Base-by-base conservation (phyloP, 2,113 vertebrate species). In the Leptobrachium ailaonicum region DNA sequence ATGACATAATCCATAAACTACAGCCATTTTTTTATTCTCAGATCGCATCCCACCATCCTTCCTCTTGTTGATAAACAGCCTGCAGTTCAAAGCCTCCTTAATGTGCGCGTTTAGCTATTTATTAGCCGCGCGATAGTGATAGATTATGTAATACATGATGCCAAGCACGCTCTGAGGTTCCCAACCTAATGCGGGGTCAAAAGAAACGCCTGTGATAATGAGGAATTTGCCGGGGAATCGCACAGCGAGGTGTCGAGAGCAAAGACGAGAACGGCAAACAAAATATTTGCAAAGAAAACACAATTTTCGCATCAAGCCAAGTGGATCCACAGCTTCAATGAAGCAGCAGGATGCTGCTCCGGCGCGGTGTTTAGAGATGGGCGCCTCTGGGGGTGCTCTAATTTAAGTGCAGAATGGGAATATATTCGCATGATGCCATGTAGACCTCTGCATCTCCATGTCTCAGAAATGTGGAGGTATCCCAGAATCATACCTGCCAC, bases 321-420 rank as follows among this genome's bases (percentile, higher is more conserved):
- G 62, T 7, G n/a, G 60, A 62, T 41, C 12, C 20, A 40, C 10
- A 41, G 43, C 62, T 76, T 76, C 45, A 67, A 40, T 56, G n/a
- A 40, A 42, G 56, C 75, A 69, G 75, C 67, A 44, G 75, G 66
- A 69, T 6, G 13, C 40, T 40, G 66, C 58, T 20, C 53, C 9
- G 32, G 8, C 32, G 6, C 74, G 8, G 40, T 13, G 9, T 68
- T 6, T 4, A 13, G 41, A 53, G 58, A 70, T 11, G 7, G 42
- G 9, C 56, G 47, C 13, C 66, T 76, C 11, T 44, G 68, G 62
- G 63, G 73, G n/a, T 44, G 60, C 63, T 63, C 64, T 20, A 75
- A 32, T 32, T 1, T 14, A 67, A 47, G 63, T 12, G 47, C 40
- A n/a, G 32, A 67, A 50, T 68, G 12, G 54, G 45, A 41, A 66